Evolutionary conservation across 2,113 vertebrate genomes (phyloP), one percentile per base, ranked within the genome.

Genomic region (Mixornis gularis): DNA sequence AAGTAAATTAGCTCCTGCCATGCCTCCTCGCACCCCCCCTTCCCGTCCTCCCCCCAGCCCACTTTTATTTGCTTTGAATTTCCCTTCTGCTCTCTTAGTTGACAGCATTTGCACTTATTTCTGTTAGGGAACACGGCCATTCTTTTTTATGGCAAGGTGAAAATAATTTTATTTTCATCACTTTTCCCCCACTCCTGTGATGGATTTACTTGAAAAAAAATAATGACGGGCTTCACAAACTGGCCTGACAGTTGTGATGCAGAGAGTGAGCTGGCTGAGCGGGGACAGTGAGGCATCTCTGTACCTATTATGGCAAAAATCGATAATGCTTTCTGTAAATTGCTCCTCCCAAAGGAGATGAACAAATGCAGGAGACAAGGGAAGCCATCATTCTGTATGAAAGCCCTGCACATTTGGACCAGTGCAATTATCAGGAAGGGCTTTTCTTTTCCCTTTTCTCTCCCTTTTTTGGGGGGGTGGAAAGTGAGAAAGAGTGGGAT

Each of bases 231-330:
- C 97, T 98, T 97, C 97, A 97, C 96, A 97, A 97, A 97, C 97
- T 97, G 97, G 97, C 95, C 97, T 98, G 97, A 97, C 97, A 98
- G 97, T 97, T 97, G 97, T 96, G 97, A 97, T 98, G 97, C 81
- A 90, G 97, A 94, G 97, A 97, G 97, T 91, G 89, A 97, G 97
- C 97, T 41, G 95, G 96, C 97, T 96, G 97, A 98, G 97, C 97
- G 89, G 97, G 97, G 95, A 97, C 74, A 90, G 97, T 94, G 97
- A 97, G 97, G 97, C 97, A 97, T 97, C 97, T 98, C 97, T 97
- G 97, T 97, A 97, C 98, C 98, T 98, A 98, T 98, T 98, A 98
- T 97, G 97, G 98, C 97, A 97, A 98, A 98, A 98, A 98, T 98
- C 98, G 93, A 98, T 98, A 97, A 97, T 98, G 97, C 97, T 98